Base-by-base conservation (phyloP, 1,140 invertebrate species). In the Stenopsyche tienmushanensis region DNA sequence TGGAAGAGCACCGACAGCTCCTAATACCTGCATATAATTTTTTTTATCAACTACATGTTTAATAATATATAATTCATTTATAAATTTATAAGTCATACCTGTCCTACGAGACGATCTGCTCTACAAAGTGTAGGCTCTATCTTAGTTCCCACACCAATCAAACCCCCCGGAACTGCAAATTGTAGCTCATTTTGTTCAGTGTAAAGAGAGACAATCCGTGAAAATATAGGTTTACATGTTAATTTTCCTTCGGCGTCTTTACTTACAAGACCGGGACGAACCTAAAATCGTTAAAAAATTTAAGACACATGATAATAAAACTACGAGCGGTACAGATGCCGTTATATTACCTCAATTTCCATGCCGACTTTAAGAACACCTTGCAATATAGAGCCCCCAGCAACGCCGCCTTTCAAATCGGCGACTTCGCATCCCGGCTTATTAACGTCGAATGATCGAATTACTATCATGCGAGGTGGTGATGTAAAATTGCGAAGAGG, bases 391-490 rank as follows among this genome's bases (percentile, higher is more conserved):
- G 95, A 98, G 21, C 98, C 98, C 68, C 98, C 98, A 67, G 97
- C 97, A 7, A 99, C 98, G 25, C 98, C 98, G 26, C 98, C 98
- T 76, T 97, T 96, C 7, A 99, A 80, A 77, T 99, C 96, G 70
- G 97, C 94, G 0, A 99, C 97, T 81, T 99, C 97, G 79, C 96
- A 98, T 24, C 97, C 97, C 17, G 98, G 98, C 80, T 99, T 99
- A 80, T 99, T 99, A 0, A 99, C 97, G 81, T 99, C 98, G 80
- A 99, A 99, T 8, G 97, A 99, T 69, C 98, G 85, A 75, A 99
- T 99, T 26, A 99, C 96, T 75, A 99, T 99, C 66, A 99, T 85
- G 68, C 96, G 87, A n/a, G 98, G 97, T 49, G 93, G 86, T 3
- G 95, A 95, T 2, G 91, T 90, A 74, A 99, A 99, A 78, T 99